Percentiles rank a stretch among this genome's conserved stretches.
Conservation (phyloP, 2,888 invertebrate genomes). For the Gerris lacustris region DNA sequence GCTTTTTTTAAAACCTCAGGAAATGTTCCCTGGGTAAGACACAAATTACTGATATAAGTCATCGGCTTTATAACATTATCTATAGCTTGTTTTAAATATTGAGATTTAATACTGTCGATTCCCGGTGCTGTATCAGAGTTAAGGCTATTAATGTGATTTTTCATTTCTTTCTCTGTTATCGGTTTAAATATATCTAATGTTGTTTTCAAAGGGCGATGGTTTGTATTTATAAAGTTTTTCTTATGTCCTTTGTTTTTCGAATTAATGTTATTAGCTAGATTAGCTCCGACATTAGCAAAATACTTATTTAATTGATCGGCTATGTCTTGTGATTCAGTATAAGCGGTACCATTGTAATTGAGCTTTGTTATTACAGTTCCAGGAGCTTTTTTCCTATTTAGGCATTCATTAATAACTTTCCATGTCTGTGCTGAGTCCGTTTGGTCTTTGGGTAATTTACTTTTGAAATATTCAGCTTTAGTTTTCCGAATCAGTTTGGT, state of each 20-base stretch:
- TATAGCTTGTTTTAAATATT: background rate
- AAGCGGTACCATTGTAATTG: background rate
- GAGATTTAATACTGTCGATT: constrained; percentile 7
- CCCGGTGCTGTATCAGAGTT: constrained; percentile 10
- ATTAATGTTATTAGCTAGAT: constrained; percentile 9
- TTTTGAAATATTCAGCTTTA: constrained; percentile 8
- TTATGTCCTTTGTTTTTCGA: too few relatives aligned
- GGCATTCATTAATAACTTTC: constrained; percentile 9
- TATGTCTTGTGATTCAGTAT: background rate
- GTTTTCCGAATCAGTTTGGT: constrained; percentile 7
- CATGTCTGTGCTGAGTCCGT: constrained; percentile 2
- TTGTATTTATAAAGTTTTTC: background rate
- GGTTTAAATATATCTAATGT: constrained; percentile 5
- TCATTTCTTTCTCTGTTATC: constrained; percentile 12
- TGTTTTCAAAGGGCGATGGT: too few relatives aligned
- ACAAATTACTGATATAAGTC: background rate
- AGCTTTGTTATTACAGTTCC: background rate
- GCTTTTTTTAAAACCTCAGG: background rate
- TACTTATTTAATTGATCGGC: constrained; percentile 12
- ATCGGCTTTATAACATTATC: background rate
- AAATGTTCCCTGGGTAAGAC: background rate
- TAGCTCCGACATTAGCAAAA: constrained; percentile 9
- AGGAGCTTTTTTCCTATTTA: background rate
- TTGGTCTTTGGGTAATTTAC: background rate
- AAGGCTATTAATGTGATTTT: background rate